These are phyloP conservation scores for Mizuhopecten yessoensis DNA, from an alignment of 1,140 invertebrate genomes.

Conservation along the genomic window DNA sequence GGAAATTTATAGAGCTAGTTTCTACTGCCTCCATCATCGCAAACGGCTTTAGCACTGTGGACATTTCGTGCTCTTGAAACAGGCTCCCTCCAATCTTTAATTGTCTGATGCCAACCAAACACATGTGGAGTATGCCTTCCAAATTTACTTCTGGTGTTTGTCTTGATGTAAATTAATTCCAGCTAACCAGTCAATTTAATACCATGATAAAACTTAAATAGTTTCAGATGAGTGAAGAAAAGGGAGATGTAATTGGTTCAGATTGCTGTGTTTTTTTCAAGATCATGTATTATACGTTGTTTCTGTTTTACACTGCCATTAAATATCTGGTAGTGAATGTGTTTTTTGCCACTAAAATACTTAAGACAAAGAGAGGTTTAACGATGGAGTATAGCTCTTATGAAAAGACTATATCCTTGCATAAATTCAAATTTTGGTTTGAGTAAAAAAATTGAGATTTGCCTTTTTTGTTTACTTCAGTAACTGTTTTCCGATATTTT, in stretches of 20 bases:
- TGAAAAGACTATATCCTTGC: too few species aligned
- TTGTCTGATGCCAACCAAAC: neutral
- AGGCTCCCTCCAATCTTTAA: neutral
- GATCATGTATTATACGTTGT: neutral
- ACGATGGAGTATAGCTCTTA: too few species aligned
- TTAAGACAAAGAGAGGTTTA: too few species aligned
- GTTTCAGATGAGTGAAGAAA: neutral
- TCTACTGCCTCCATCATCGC: neutral
- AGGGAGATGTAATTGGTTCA: neutral
- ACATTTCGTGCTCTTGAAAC: neutral
- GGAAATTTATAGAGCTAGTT: constrained; percentile 19
- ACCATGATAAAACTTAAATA: neutral
- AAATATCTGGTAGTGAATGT: too few species aligned
- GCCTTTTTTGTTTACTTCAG: too few species aligned
- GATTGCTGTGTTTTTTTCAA: neutral
- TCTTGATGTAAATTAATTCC: neutral
- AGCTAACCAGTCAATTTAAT: neutral
- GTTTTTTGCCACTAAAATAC: too few species aligned
- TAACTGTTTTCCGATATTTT: too few species aligned
- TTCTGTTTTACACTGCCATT: too few species aligned
- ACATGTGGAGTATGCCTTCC: neutral
- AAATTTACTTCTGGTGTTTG: neutral
- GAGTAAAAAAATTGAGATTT: too few species aligned
- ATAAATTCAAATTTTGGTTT: too few species aligned
- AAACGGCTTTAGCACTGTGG: neutral